Percentiles rank a stretch among this genome's conserved stretches.
phyloP scores from a whole-genome alignment of 2,797 vertebrate genomes.

The Chelidonichthys spinosus region DNA sequence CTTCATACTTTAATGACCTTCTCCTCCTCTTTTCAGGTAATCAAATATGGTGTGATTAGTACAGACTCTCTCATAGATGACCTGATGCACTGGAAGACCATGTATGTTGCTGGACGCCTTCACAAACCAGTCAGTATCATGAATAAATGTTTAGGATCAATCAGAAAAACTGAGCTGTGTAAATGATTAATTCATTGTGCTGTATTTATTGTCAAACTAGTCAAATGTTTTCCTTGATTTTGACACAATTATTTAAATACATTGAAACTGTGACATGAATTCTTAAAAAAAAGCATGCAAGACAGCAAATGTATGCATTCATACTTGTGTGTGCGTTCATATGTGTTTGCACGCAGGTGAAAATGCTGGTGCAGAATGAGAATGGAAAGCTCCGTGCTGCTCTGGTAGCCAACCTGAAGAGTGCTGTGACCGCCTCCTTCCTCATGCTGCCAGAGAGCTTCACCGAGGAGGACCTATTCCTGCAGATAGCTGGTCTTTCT shows the following conservation, averaged over 20 bases:
- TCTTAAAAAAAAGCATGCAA: neutral
- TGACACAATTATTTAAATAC: neutral
- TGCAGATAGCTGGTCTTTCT: slow-evolving; percentile 93
- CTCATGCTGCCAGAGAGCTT: slow-evolving; percentile 97
- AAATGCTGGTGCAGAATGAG: slow-evolving; percentile 90
- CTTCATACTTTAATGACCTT: neutral
- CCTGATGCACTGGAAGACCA: slow-evolving; percentile 92
- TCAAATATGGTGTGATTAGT: slow-evolving; percentile 96
- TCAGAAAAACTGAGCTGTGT: neutral
- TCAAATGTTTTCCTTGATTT: neutral
- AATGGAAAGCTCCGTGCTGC: slow-evolving; percentile 86
- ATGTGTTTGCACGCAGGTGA: slow-evolving; percentile 84
- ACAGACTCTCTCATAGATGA: slow-evolving; percentile 92
- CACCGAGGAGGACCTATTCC: slow-evolving; percentile 93
- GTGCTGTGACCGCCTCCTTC: slow-evolving; percentile 91
- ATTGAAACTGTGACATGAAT: neutral
- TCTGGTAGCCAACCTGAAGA: slow-evolving; percentile 91
- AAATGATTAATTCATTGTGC: neutral
- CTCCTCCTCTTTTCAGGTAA: slow-evolving; percentile 82
- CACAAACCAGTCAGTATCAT: slow-evolving; percentile 89
- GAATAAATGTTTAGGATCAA: neutral
- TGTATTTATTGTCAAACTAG: neutral
- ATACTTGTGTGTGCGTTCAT: neutral
- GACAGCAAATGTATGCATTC: neutral
- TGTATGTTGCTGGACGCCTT: slow-evolving; percentile 94